phyloP scores from a whole-genome alignment of 2,797 vertebrate genomes.

The Cygnus olor region DNA sequence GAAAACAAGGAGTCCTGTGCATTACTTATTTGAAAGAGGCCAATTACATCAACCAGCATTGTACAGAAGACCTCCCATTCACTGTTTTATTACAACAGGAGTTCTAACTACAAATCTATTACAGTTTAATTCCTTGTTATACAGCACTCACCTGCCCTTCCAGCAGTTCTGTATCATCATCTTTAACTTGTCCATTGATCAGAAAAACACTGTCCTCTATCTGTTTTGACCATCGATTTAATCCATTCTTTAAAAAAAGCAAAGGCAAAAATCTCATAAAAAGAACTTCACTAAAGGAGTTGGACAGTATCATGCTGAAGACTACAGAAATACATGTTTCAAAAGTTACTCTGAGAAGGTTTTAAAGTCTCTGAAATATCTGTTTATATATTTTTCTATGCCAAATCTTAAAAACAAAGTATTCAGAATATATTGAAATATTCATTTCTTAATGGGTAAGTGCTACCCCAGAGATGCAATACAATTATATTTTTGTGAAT shows the following conservation, averaged over 20 bases:
- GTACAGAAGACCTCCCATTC: background rate
- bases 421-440: background rate
- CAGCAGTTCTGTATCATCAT: conserved; percentile 84
- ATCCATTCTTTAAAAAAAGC: conserved; percentile 83
- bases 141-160: conserved; percentile 80
- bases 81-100: background rate
- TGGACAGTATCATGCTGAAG: background rate
- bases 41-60: background rate
- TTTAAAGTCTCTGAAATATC: background rate
- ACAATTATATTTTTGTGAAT: background rate
- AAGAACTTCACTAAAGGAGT: background rate
- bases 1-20: background rate
- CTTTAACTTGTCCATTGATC: conserved; percentile 86
- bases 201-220: conserved; percentile 86
- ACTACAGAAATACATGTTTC: background rate
- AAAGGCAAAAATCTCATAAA: background rate
- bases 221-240: conserved; percentile 87
- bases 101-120: background rate
- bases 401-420: background rate
- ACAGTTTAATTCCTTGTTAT: background rate
- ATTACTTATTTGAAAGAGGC: background rate
- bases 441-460: background rate
- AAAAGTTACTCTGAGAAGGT: background rate
- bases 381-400: background rate
- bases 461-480: background rate